Percentiles rank a stretch among this genome's conserved stretches.
phyloP scores from a whole-genome alignment of 1,140 invertebrate genomes.

The Helicoverpa zea region DNA sequence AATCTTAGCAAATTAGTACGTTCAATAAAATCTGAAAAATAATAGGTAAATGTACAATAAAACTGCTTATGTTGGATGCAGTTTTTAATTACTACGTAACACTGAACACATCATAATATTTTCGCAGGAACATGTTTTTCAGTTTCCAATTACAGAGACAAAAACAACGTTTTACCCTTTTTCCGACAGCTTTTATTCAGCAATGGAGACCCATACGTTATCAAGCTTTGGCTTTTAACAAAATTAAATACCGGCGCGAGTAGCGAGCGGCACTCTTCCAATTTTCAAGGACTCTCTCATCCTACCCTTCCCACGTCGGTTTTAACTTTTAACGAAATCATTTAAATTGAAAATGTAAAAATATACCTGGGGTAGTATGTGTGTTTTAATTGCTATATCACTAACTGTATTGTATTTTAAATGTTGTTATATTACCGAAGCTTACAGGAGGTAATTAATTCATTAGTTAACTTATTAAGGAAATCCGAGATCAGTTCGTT shows the following conservation, averaged over 20 bases:
- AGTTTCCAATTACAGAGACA: not conserved
- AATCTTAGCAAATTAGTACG: too few species aligned
- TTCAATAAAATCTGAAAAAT: too few species aligned
- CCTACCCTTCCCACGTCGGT: slow-evolving; percentile 14
- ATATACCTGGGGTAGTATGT: too few species aligned
- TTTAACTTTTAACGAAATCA: slow-evolving; percentile 2
- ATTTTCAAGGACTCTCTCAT: not conserved
- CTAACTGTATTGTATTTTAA: not conserved
- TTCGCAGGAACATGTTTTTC: not conserved
- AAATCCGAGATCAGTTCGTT: too few species aligned
- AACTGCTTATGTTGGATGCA: too few species aligned
- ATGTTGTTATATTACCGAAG: not conserved
- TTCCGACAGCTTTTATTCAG: not conserved
- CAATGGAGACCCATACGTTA: not conserved
- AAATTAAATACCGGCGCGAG: not conserved
- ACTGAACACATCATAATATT: not conserved
- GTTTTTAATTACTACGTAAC: too few species aligned
- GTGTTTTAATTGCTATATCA: too few species aligned
- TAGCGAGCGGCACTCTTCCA: not conserved
- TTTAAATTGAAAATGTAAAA: slow-evolving; percentile 7
- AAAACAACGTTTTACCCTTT: not conserved
- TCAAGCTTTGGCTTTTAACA: slow-evolving; percentile 3
- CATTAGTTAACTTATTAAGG: too few species aligned
- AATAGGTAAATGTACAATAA: too few species aligned
- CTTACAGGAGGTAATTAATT: too few species aligned